Conservation (phyloP, 2,113 vertebrate genomes). For the Epinephelus moara region DNA sequence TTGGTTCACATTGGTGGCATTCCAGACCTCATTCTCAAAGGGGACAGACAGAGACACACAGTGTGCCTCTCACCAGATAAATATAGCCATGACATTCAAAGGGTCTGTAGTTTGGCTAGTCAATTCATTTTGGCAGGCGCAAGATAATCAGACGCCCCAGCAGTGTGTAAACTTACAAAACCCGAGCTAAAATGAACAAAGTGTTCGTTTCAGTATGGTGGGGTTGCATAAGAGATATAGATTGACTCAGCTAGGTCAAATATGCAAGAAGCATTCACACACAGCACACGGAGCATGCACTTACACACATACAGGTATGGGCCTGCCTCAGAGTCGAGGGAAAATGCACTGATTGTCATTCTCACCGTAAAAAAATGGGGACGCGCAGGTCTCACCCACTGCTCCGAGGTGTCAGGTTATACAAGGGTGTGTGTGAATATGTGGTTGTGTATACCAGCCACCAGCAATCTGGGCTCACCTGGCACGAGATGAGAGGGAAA, state of each 20-base stretch:
- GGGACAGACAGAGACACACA: conserved; percentile 71
- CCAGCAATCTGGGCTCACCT: conserved; percentile 55
- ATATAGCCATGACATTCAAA: conserved; percentile 79
- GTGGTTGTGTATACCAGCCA: conserved; percentile 11
- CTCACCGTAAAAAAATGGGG: conserved; percentile 47
- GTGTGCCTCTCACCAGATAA: conserved; percentile 68
- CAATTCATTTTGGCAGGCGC: conserved; percentile 61
- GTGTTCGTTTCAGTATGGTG: conserved; percentile 15
- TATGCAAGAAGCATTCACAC: neutral
- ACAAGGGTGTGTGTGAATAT: conserved; percentile 36
- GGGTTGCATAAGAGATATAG: conserved; percentile 39
- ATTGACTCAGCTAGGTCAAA: conserved; percentile 29
- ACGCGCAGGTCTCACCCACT: conserved; percentile 29
- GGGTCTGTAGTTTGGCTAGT: conserved; percentile 64
- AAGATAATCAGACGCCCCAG: conserved; percentile 51
- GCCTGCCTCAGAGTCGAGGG: conserved; percentile 46
- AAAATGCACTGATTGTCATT: conserved; percentile 45
- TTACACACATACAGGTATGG: conserved; percentile 35
- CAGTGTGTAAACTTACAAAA: conserved; percentile 59
- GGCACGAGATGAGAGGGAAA: conserved; percentile 68
- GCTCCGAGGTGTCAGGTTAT: conserved; percentile 53
- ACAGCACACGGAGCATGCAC: neutral
- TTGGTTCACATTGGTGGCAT: conserved; percentile 69
- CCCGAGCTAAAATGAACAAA: conserved; percentile 43
- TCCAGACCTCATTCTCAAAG: conserved; percentile 79